A percentile compares a stretch with the other conserved stretches of the same genome.
Conservation (phyloP, 2,113 vertebrate genomes). For the Pituophis catenifer region DNA sequence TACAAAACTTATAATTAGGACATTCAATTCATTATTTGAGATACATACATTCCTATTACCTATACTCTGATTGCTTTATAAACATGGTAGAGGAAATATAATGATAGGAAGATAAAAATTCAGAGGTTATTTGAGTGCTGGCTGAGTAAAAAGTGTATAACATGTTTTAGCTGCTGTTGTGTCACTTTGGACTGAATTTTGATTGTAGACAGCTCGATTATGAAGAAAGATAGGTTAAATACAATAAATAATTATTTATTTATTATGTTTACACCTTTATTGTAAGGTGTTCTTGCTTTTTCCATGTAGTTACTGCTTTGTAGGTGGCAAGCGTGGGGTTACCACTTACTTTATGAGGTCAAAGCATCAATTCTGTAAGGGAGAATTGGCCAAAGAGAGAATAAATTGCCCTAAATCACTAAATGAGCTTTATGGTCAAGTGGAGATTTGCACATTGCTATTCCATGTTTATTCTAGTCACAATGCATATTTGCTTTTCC, state of each 20-base stretch:
- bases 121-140: conserved; percentile 15
- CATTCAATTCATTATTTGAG: conserved; percentile 66
- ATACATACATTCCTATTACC: conserved; percentile 59
- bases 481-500: not conserved
- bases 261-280: not conserved
- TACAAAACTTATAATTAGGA: conserved; percentile 54
- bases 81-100: conserved; percentile 31
- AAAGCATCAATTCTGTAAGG: not conserved
- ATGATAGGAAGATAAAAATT: conserved; percentile 48
- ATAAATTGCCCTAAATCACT: not conserved
- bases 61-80: conserved; percentile 51
- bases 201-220: not conserved
- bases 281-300: not conserved
- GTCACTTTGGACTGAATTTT: not conserved
- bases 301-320: not conserved
- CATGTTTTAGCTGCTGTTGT: not conserved
- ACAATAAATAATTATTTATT: not conserved
- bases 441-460: not conserved
- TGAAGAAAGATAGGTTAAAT: not conserved
- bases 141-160: not conserved
- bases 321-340: not conserved
- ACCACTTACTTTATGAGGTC: not conserved
- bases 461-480: not conserved
- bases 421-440: not conserved
- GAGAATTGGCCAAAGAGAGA: not conserved